Conservation (phyloP, 2,113 vertebrate species). For the Catharus minimus region DNA sequence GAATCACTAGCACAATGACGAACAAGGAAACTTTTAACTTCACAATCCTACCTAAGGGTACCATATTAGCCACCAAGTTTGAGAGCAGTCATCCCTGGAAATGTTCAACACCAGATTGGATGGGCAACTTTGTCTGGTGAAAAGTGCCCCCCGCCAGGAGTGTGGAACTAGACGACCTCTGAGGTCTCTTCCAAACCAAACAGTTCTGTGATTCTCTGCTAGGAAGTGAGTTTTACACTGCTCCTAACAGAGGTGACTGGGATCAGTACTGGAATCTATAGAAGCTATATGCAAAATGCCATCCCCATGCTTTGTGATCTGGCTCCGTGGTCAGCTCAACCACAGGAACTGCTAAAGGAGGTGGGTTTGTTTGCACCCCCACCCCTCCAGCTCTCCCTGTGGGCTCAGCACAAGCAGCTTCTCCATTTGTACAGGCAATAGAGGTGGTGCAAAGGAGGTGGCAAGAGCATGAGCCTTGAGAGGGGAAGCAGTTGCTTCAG, state of each 20-base stretch:
- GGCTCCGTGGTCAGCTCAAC: fast-evolving
- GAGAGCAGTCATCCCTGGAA: neutral
- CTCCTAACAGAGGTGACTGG: neutral
- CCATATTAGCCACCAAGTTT: neutral
- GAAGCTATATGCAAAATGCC: neutral
- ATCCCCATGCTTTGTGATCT: neutral
- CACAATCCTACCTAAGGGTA: neutral
- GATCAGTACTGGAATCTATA: neutral
- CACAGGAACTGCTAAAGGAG: neutral
- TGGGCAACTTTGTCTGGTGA: neutral
- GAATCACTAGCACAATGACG: neutral
- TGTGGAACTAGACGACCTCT: neutral
- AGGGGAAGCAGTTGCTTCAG: neutral
- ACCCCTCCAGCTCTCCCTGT: neutral
- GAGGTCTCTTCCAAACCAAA: neutral
- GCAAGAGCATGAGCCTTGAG: neutral
- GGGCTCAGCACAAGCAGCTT: neutral
- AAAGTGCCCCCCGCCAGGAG: neutral
- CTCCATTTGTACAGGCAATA: neutral
- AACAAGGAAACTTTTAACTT: neutral
- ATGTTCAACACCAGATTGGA: neutral
- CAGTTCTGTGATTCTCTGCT: neutral
- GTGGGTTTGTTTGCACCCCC: neutral
- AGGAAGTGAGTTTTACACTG: neutral
- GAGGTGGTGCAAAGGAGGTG: neutral